Evolutionary conservation across 2,113 vertebrate genomes (phyloP), one percentile per base, ranked within the genome.

Genomic region (Cephalopholis sonnerati): DNA sequence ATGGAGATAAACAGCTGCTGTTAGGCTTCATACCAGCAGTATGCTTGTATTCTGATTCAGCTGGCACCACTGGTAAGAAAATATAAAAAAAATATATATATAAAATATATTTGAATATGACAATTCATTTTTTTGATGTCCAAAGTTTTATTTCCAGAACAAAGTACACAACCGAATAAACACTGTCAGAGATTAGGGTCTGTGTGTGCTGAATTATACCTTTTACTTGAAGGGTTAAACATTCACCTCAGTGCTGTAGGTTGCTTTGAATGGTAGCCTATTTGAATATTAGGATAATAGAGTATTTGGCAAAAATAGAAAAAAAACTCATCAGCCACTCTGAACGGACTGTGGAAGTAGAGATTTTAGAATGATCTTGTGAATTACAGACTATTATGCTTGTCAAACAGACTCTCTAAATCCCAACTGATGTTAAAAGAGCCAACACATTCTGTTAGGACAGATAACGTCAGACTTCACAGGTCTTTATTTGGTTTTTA

Each of bases 1-100:
- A 6, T 12, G 0, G 50, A 70, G 65, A 32, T 66, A 58, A 57
- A 17, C 57, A 79, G 70, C 71, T 69, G 82, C 71, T 50, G 65
- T 18, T 16, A 39, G 36, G 13, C 70, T 39, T 68, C 15, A n/a
- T 25, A 57, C 13, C 39, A 29, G 46, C 0, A 16, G 61, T 8
- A 27, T 0, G 3, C 36, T 27, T 51, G 29, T 41, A 11, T 10
- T 67, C 16, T 20, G 29, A 25, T 50, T 81, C 54, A 54, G 25
- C 46, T 63, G 69, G 64, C 55, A 66, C 29, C 27, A 2, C 16
- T 29, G 48, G n/a, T n/a, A n/a, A n/a, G n/a, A n/a, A n/a, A n/a
- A n/a, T n/a, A n/a, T n/a, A n/a, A n/a, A n/a, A n/a, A n/a, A n/a
- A n/a, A n/a, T n/a, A n/a, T n/a, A n/a, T n/a, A n/a, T n/a, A n/a